Conservation (phyloP, 2,113 vertebrate species). For the Notarius quadriscutis region DNA sequence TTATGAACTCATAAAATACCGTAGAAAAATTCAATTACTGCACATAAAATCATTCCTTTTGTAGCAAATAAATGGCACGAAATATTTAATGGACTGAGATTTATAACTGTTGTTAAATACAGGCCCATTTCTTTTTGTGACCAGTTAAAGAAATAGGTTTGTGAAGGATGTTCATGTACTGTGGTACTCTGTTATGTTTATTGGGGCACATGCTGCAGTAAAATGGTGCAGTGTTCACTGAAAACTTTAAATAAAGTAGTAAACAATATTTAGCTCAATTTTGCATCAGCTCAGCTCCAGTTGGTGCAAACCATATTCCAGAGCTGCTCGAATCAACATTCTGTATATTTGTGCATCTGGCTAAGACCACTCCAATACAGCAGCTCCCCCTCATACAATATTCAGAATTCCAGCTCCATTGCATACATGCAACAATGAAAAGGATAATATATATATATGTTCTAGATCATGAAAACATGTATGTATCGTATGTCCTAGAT, state of each 20-base stretch:
- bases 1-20: slow-evolving; percentile 47
- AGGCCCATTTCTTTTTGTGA: not conserved
- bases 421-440: not conserved
- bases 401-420: not conserved
- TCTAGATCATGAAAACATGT: not conserved
- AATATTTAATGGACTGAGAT: not conserved
- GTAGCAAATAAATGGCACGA: slow-evolving; percentile 22
- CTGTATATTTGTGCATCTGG: slow-evolving; percentile 17
- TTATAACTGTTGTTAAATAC: not conserved
- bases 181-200: not conserved
- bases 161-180: not conserved
- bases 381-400: not conserved
- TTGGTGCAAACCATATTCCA: slow-evolving; percentile 24
- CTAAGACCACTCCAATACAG: slow-evolving; percentile 24
- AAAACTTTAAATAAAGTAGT: not conserved
- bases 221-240: not conserved
- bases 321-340: not conserved
- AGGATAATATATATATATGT: not conserved
- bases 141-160: not conserved
- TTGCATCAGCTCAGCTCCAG: slow-evolving; percentile 22
- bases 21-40: slow-evolving; percentile 24
- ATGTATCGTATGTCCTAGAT: too few relatives aligned
- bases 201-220: not conserved
- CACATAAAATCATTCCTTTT: slow-evolving; percentile 28
- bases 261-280: slow-evolving; percentile 1